Evolutionary conservation across 2,888 invertebrate species (phyloP).

Genomic region (Strigamia maritima): DNA sequence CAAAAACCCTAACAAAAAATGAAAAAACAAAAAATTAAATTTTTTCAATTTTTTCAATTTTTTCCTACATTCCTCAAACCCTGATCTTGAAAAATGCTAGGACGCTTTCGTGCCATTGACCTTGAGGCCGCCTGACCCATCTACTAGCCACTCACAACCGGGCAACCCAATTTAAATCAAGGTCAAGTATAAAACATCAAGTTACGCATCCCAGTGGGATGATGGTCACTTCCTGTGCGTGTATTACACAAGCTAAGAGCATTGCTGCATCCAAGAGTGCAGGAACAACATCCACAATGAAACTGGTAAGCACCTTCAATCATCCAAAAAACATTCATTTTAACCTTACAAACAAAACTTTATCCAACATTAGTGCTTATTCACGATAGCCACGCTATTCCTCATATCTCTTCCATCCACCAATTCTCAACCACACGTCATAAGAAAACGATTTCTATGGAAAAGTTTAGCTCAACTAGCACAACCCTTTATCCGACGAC

Average conservation of each 20-base stretch:
- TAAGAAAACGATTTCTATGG: slow-evolving; percentile 37
- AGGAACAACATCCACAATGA: slow-evolving; percentile 22
- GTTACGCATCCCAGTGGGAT: neutral
- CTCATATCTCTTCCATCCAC: neutral
- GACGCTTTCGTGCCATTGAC: slow-evolving; percentile 37
- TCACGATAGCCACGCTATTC: neutral
- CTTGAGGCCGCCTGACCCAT: slow-evolving; percentile 39
- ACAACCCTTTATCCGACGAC: slow-evolving; percentile 27
- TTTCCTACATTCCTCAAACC: neutral
- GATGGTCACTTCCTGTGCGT: neutral
- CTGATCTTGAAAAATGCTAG: slow-evolving; percentile 9
- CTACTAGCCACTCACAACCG: slow-evolving; percentile 36
- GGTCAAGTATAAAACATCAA: slow-evolving; percentile 31
- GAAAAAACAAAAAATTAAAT: neutral
- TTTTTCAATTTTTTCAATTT: neutral
- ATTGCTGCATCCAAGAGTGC: neutral
- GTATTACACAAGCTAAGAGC: neutral
- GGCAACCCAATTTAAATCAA: slow-evolving; percentile 31
- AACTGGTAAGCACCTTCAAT: slow-evolving; percentile 21
- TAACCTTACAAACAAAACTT: neutral
- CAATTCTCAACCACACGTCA: neutral
- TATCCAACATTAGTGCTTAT: neutral
- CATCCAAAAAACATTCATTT: neutral
- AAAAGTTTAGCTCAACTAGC: slow-evolving; percentile 22
- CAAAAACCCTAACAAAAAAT: neutral